Evolutionary conservation across 2,888 invertebrate genomes (phyloP), one percentile per base, ranked within the genome.

Genomic region (Amphipoea lucens): DNA sequence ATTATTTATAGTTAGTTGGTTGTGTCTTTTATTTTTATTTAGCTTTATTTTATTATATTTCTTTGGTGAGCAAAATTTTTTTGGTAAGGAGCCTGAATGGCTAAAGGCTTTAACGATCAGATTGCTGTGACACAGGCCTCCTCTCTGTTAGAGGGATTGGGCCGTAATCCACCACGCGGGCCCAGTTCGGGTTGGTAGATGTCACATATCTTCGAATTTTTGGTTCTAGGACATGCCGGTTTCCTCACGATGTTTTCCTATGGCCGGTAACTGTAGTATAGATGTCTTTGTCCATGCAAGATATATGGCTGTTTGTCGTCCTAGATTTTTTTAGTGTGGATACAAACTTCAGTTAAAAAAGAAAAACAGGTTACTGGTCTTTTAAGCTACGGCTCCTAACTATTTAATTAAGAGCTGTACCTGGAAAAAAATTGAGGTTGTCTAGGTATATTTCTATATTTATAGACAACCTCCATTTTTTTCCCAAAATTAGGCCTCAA

Each of bases 1-100:
- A 79, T 87, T 76, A 73, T 57, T 89, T 63, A 66, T 75, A 40
- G 79, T 79, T 87, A 82, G 69, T 67, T 48, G 9, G 45, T 68
- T 65, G 29, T 62, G 71, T 68, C n/a, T 69, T 72, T 78, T 63
- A 54, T 70, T 79, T 68, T 65, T 23, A 63, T 74, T 63, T 62
- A 60, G 36, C 3, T 65, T 65, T 65, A 3, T 63, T 36, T 29
- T 62, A 6, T 29, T 57, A 2, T 62, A 14, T 62, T 29, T 14
- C 12, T 62, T 12, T 62, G 14, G 57, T 36, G 14, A n/a, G 0
- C 29, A n/a, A 14, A 60, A 70, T 3, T 42, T 9, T 65, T 45
- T 14, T n/a, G 17, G 40, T n/a, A 2, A 14, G 0, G 29, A 17
- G 9, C n/a, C 11, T 60, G 57, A n/a, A 12, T 48, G 20, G 36